Conservation (phyloP, 2,888 invertebrate genomes). For the Venusia cambrica region DNA sequence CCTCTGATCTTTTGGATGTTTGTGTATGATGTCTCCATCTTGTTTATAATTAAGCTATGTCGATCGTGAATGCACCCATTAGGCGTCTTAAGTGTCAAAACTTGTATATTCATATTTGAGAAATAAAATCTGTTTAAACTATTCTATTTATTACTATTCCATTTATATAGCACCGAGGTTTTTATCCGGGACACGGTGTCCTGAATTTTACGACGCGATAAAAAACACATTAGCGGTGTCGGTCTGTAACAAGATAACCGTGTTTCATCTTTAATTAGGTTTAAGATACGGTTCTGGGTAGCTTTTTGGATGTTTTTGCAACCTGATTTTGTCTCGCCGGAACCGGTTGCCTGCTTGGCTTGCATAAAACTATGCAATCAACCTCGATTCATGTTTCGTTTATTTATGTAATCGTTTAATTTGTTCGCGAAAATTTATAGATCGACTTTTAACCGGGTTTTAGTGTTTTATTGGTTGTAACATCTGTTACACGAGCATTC, state of each 20-base stretch:
- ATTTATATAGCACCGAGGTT: slow-evolving; percentile 13
- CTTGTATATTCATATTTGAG: no score
- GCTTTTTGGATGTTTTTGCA: slow-evolving; percentile 50
- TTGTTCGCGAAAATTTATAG: slow-evolving; percentile 25
- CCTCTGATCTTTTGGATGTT: no score
- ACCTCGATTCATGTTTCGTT: slow-evolving; percentile 29
- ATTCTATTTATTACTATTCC: neutral
- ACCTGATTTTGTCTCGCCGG: slow-evolving; percentile 33
- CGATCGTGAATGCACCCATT: no score
- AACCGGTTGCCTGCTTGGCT: slow-evolving; percentile 21
- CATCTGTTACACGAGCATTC: slow-evolving; percentile 4
- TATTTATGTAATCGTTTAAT: slow-evolving; percentile 27
- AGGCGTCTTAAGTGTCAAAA: no score
- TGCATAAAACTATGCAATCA: slow-evolving; percentile 31
- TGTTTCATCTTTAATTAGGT: slow-evolving; percentile 57
- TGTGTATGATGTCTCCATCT: no score
- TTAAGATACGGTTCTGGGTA: slow-evolving; percentile 47
- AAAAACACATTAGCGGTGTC: slow-evolving; percentile 28
- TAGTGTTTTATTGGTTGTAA: slow-evolving; percentile 9
- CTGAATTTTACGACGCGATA: slow-evolving; percentile 24
- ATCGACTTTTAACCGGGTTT: slow-evolving; percentile 24
- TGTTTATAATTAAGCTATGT: no score
- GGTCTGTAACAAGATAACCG: slow-evolving; percentile 55
- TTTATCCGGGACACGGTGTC: slow-evolving; percentile 22
- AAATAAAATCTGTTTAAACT: no score